Evolutionary conservation across 2,797 vertebrate genomes (phyloP).

Genomic region (Austrolebias charrua): DNA sequence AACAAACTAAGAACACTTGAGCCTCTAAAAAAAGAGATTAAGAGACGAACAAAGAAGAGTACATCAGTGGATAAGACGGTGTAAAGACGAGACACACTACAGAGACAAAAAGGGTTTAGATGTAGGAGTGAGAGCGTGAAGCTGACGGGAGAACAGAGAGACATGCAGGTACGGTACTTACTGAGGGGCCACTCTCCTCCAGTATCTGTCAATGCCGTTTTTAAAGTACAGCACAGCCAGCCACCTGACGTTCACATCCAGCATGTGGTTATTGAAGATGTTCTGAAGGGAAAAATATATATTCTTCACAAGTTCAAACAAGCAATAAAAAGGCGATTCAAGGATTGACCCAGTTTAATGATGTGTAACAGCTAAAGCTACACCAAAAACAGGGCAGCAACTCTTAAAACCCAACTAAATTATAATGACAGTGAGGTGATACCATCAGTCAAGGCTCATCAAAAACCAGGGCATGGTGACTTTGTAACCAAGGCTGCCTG

Average conservation of each 20-base stretch:
- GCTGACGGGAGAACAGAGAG: constrained; percentile 15
- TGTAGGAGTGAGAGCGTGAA: constrained; percentile 9
- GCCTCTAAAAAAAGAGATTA: constrained; percentile 38
- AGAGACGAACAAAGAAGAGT: constrained; percentile 34
- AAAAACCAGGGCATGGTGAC: constrained; percentile 9
- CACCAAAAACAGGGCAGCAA: neutral
- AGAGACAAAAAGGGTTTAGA: constrained; percentile 18
- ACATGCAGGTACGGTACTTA: constrained; percentile 82
- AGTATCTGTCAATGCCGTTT: constrained; percentile 98
- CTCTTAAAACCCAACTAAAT: neutral
- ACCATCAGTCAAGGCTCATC: neutral
- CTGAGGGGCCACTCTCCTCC: constrained; percentile 95
- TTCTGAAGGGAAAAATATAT: constrained; percentile 74
- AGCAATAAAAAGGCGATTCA: constrained; percentile 5
- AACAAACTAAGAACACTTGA: constrained; percentile 27
- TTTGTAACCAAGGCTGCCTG: neutral
- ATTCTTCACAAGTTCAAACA: constrained; percentile 8
- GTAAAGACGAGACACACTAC: constrained; percentile 12
- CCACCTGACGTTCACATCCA: constrained; percentile 97
- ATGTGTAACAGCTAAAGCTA: constrained; percentile 1
- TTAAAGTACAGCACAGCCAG: constrained; percentile 97
- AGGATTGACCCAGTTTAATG: constrained; percentile 11
- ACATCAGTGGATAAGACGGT: constrained; percentile 20
- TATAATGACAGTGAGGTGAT: neutral
- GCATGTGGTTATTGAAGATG: constrained; percentile 94